Evolutionary conservation across 2,888 invertebrate species (phyloP).

Genomic region (Rhamnusium bicolor): DNA sequence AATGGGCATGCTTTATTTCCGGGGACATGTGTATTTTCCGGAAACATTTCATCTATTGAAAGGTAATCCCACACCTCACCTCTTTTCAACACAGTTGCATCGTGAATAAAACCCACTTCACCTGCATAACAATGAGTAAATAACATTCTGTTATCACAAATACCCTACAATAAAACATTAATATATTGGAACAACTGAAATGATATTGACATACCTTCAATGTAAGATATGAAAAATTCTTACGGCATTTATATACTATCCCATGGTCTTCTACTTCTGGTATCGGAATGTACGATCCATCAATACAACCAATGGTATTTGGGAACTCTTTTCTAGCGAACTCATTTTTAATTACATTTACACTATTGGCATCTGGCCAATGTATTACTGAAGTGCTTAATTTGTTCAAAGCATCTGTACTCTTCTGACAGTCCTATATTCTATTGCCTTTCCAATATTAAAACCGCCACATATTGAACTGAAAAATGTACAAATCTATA

Average conservation of each 20-base stretch:
- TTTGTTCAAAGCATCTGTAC: constrained; percentile 32
- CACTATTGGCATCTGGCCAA: constrained; percentile 29
- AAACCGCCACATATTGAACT: constrained; percentile 32
- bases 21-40: no score
- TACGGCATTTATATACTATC: constrained; percentile 27
- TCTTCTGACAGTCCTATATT: constrained; percentile 33
- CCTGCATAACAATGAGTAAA: no score
- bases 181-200: no score
- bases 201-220: constrained; percentile 23
- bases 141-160: no score
- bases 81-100: no score
- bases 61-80: no score
- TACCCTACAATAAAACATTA: no score
- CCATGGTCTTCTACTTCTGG: constrained; percentile 29
- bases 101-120: no score
- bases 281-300: constrained; percentile 34
- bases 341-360: constrained; percentile 23
- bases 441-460: constrained; percentile 37
- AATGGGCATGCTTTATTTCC: no score
- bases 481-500: constrained; percentile 10
- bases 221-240: constrained; percentile 26
- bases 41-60: no score
- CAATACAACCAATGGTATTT: constrained; percentile 34
- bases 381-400: constrained; percentile 19
- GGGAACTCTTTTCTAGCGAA: constrained; percentile 31